Percentiles rank a stretch among this genome's conserved stretches.
Evolutionary conservation across 2,797 vertebrate species (phyloP).

Genomic region (Gymnoscopelus braueri): DNA sequence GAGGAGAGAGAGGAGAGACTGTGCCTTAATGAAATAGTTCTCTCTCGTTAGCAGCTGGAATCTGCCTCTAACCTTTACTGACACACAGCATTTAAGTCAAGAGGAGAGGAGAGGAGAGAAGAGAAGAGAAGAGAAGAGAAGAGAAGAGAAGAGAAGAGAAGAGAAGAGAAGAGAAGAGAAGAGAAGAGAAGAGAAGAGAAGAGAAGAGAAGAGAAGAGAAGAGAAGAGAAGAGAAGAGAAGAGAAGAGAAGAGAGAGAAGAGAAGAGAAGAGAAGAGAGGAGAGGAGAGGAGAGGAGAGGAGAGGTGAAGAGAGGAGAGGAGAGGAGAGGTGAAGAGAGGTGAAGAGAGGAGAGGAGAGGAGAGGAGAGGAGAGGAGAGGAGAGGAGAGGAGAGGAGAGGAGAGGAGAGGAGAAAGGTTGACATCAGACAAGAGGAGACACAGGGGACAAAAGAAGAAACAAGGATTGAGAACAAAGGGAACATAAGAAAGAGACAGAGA

Average conservation of each 20-base stretch:
- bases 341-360: not conserved
- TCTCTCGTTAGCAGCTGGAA: too few species aligned
- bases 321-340: not conserved
- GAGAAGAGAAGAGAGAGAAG: not conserved
- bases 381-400: not conserved
- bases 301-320: slow-evolving; percentile 1
- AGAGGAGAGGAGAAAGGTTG: not conserved
- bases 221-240: slow-evolving; percentile 4
- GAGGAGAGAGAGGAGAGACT: not conserved
- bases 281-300: not conserved
- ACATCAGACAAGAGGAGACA: not conserved
- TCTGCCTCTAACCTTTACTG: too few species aligned
- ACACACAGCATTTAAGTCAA: too few species aligned
- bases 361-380: not conserved
- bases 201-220: not conserved
- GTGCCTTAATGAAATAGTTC: too few species aligned
- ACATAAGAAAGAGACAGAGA: not conserved
- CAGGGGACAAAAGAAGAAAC: too few species aligned
- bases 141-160: not conserved
- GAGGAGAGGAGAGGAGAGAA: not conserved
- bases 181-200: not conserved
- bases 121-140: not conserved
- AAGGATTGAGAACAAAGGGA: not conserved
- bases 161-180: slow-evolving; percentile 4
- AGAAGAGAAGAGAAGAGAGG: too few species aligned